These are phyloP conservation scores for Aporrectodea caliginosa DNA, from an alignment of 1,140 invertebrate genomes.

Conservation along the genomic window DNA sequence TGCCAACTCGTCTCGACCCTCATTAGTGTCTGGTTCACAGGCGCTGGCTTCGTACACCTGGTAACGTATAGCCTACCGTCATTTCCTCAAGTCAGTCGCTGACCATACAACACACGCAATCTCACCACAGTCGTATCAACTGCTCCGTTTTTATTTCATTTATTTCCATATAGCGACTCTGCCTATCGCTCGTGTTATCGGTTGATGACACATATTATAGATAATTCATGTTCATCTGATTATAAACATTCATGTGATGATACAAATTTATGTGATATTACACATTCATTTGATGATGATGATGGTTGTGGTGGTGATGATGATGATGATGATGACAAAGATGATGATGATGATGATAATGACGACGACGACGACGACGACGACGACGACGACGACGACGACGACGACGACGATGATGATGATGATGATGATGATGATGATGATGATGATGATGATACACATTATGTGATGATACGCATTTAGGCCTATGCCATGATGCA, in stretches of 20 bases:
- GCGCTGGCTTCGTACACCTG: conserved; percentile 56
- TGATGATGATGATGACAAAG: too few species aligned
- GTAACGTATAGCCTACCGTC: too few species aligned
- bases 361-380: neutral
- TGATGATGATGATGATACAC: neutral
- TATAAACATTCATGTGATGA: neutral
- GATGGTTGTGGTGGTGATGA: too few species aligned
- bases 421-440: neutral
- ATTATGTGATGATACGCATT: neutral
- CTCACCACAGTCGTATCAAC: neutral
- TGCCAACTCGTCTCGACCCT: too few species aligned
- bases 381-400: neutral
- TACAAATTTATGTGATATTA: neutral
- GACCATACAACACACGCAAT: too few species aligned
- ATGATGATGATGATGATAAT: neutral
- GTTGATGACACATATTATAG: neutral
- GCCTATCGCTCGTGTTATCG: too few species aligned
- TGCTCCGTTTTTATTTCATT: neutral
- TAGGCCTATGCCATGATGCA: neutral
- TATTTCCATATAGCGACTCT: neutral
- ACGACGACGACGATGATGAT: conserved; percentile 13
- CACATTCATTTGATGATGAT: neutral
- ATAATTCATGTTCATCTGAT: neutral
- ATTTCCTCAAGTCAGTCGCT: too few species aligned
- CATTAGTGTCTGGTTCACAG: too few species aligned